Evolutionary conservation across 64 coral and sea anemone species (phyloP), one percentile per base, ranked within the genome.

Genomic region (Acropora yongei): DNA sequence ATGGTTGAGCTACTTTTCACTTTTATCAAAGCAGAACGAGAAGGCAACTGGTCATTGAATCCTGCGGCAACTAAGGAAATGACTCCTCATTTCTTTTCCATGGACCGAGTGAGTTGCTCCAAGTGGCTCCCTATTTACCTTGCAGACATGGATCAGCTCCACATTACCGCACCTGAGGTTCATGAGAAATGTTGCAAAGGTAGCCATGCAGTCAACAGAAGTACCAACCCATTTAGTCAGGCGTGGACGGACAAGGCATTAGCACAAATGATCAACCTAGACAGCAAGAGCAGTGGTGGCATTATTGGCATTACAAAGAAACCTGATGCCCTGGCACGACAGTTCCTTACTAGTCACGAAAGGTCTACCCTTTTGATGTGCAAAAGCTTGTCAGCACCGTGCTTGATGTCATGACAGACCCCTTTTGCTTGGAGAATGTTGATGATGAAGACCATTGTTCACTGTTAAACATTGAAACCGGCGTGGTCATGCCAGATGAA

Each of bases 1-100:
- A 78, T 88, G 72, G 74, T 88, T 77, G 4, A 46, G 55, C 87
- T 88, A 76, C 48, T 88, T 18, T 48, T 88, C 87, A 55, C 51
- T 55, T 55, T 55, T 55, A 55, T 55, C 51, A 55, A 9, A 55
- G 51, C 51, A 55, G 51, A 55, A 55, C 1, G 51, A 55, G 51
- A 55, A 55, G 51, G 51, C 51, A 55, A 55, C 51, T 55, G 51
- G 51, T 55, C 51, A 55, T 55, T 55, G 51, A 5, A 55, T 55
- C 51, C 9, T 55, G 51, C 51, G 51, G 1, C 51, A 55, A 55
- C 51, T 55, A 55, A 55, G 51, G 51, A 55, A 55, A 55, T 55
- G 51, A 55, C 51, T 55, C 51, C 51, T 55, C 51, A 55, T 55
- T 55, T 55, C 51, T 55, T 55, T 55, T 55, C 51, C 10, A 78